phyloP scores from a whole-genome alignment of 2,888 invertebrate species.

The Branchellion lobata region DNA sequence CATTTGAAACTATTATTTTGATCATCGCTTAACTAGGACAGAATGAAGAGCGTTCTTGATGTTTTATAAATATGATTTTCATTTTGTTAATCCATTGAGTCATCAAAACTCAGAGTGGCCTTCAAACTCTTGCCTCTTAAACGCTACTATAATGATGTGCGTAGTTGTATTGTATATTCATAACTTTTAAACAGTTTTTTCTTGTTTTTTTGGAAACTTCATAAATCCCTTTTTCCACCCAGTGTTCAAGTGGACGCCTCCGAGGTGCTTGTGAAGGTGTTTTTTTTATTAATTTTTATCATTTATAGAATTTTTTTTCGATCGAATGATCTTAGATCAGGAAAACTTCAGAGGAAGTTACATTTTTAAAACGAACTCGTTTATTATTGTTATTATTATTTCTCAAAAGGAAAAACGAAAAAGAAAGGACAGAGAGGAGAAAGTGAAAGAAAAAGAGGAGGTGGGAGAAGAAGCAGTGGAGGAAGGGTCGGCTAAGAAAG shows the following conservation, averaged over 20 bases:
- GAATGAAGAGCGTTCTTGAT: neutral
- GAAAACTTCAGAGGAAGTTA: no score
- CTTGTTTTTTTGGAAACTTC: no score
- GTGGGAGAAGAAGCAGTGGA: neutral
- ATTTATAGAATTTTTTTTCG: neutral
- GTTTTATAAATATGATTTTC: no score
- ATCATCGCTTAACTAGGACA: neutral
- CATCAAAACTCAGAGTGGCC: no score
- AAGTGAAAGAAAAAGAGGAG: neutral
- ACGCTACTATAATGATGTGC: no score
- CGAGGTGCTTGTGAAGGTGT: neutral
- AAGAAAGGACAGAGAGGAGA: neutral
- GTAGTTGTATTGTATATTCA: no score
- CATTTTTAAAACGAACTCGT: no score
- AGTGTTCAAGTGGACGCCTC: slow-evolving; percentile 1
- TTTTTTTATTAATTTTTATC: neutral
- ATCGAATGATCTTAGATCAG: neutral
- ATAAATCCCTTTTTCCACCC: no score
- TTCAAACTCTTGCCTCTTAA: no score
- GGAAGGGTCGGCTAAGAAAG: neutral
- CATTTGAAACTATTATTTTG: neutral
- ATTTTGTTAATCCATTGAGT: no score
- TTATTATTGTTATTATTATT: no score
- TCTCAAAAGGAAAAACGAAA: neutral
- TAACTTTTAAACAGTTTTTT: no score